Conservation (phyloP, 2,888 invertebrate genomes). For the Plemyria rubiginata region DNA sequence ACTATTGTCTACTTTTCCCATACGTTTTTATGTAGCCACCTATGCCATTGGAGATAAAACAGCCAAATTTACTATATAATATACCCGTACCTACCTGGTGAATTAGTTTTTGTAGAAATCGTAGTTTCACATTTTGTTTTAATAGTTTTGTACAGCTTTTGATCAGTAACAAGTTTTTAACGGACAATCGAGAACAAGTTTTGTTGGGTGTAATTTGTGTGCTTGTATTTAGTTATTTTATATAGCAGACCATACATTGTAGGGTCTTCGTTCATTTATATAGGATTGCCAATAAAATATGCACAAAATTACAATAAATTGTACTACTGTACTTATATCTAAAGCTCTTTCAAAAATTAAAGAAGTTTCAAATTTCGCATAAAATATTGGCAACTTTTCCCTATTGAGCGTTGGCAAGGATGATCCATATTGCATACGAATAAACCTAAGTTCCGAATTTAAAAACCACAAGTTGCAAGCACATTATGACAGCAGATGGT, state of each 20-base stretch:
- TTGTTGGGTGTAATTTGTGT: background rate
- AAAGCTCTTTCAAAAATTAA: background rate
- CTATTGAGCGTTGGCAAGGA: constrained; percentile 11
- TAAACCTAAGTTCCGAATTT: background rate
- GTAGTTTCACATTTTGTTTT: constrained; percentile 8
- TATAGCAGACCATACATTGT: background rate
- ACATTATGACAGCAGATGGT: background rate
- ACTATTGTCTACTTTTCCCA: constrained; percentile 34
- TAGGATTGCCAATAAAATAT: no score
- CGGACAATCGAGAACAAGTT: background rate
- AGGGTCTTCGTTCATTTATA: no score
- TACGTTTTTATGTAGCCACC: constrained; percentile 12
- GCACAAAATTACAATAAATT: no score
- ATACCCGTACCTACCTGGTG: background rate
- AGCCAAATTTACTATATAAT: constrained; percentile 16
- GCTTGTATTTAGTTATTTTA: background rate
- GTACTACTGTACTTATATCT: no score
- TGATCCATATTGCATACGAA: background rate
- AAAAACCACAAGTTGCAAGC: background rate
- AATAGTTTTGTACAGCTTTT: background rate
- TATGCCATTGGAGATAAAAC: constrained; percentile 16
- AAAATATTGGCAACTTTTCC: constrained; percentile 12
- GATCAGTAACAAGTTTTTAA: background rate
- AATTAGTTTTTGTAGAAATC: constrained; percentile 4
- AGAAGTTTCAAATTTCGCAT: constrained; percentile 10